A percentile compares a stretch with the other conserved stretches of the same genome.
Evolutionary conservation across 2,797 vertebrate species (phyloP).

Genomic region (Cryptoblepharus egeriae): DNA sequence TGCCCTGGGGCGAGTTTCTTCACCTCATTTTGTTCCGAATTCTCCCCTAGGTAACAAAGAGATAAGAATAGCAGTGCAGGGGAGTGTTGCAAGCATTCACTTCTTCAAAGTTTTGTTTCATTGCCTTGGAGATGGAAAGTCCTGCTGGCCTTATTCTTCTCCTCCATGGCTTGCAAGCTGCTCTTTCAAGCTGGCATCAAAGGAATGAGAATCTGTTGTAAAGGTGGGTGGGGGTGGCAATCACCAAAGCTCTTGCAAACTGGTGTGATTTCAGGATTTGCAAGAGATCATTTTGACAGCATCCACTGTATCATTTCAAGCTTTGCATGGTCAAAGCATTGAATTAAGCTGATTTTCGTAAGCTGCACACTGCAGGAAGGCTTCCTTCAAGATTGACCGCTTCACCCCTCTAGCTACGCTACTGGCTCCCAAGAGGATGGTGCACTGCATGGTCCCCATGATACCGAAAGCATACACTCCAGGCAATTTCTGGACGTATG

Average conservation of each 20-base stretch:
- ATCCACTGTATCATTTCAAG: slow-evolving; percentile 50
- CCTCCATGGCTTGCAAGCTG: slow-evolving; percentile 50
- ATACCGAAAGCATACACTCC: neutral
- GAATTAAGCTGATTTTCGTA: slow-evolving; percentile 36
- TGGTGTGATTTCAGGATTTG: slow-evolving; percentile 50
- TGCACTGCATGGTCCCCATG: neutral
- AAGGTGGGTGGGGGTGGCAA: no score
- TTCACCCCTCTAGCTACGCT: no score
- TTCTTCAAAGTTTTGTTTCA: slow-evolving; percentile 5
- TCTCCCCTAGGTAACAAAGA: neutral
- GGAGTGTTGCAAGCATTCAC: neutral
- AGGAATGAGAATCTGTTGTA: neutral
- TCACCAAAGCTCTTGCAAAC: slow-evolving; percentile 54
- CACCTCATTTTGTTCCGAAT: neutral
- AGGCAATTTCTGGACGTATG: neutral
- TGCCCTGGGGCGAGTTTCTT: slow-evolving; percentile 6
- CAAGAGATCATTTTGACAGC: slow-evolving; percentile 45
- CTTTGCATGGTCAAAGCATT: slow-evolving; percentile 33
- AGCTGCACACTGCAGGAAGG: no score
- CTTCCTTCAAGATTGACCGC: no score
- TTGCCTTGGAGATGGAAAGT: slow-evolving; percentile 47
- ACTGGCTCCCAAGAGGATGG: no score
- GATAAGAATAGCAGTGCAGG: rapidly evolving
- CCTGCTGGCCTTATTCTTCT: slow-evolving; percentile 48
- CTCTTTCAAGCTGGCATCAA: neutral